These are phyloP conservation scores for Halcyon smyrnensis DNA, from an alignment of 2,797 vertebrate genomes.

Conservation along the genomic window DNA sequence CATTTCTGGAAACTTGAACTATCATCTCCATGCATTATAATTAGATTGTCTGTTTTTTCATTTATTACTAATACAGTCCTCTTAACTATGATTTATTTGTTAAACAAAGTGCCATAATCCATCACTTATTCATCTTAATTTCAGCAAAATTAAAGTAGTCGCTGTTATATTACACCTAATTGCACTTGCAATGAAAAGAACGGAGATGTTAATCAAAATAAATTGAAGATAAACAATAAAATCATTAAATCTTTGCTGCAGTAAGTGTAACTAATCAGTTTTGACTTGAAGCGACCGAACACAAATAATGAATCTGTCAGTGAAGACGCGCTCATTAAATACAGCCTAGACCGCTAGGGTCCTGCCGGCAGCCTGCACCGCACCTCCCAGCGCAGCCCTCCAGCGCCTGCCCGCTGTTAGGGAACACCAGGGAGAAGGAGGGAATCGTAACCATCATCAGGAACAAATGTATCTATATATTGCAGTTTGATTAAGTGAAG, in stretches of 20 bases:
- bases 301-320: conserved; percentile 89
- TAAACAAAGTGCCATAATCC: conserved; percentile 85
- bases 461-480: background rate
- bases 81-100: conserved; percentile 89
- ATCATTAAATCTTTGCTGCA: conserved; percentile 87
- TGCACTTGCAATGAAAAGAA: conserved; percentile 86
- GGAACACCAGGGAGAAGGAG: background rate
- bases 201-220: conserved; percentile 89
- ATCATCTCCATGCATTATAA: conserved; percentile 80
- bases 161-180: conserved; percentile 85
- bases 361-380: conserved; percentile 61
- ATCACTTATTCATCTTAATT: conserved; percentile 88
- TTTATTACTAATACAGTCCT: conserved; percentile 84
- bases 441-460: background rate
- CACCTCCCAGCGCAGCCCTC: conserved; percentile 17
- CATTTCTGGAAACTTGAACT: conserved; percentile 78
- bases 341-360: conserved; percentile 73
- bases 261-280: conserved; percentile 90
- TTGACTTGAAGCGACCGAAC: conserved; percentile 84
- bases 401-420: background rate
- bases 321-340: conserved; percentile 84
- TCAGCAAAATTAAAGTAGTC: conserved; percentile 84
- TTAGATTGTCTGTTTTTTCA: conserved; percentile 78
- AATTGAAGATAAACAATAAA: conserved; percentile 91
- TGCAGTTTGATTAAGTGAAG: background rate